These are phyloP conservation scores for Anas flavirostris DNA, from an alignment of 2,797 vertebrate species.

Conservation along the genomic window DNA sequence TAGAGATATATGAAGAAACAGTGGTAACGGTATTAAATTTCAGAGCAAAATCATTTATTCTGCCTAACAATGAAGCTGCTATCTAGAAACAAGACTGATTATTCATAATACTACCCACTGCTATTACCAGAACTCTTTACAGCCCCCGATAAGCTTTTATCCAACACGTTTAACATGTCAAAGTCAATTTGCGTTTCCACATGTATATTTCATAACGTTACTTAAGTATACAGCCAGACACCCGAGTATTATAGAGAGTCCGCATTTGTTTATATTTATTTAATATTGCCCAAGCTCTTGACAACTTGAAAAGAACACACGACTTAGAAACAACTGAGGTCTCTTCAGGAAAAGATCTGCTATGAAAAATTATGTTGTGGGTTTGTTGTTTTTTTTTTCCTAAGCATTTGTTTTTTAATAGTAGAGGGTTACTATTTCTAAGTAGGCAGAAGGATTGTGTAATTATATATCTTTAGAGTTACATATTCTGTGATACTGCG, in stretches of 20 bases:
- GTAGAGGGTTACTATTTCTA: background rate
- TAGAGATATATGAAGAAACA: slow-evolving; percentile 58
- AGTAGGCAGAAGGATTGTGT: background rate
- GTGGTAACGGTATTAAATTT: slow-evolving; percentile 63
- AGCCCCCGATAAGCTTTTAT: slow-evolving; percentile 75
- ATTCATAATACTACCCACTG: slow-evolving; percentile 71
- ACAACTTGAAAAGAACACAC: slow-evolving; percentile 27
- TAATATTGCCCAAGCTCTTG: slow-evolving; percentile 7
- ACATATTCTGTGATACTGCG: background rate
- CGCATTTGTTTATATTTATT: slow-evolving; percentile 50
- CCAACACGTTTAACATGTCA: slow-evolving; percentile 75
- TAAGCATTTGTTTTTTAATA: background rate
- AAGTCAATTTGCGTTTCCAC: slow-evolving; percentile 76
- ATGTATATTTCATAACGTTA: slow-evolving; percentile 63
- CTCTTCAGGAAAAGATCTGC: background rate
- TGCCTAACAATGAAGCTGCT: slow-evolving; percentile 76
- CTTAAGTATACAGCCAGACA: slow-evolving; percentile 58
- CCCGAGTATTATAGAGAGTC: slow-evolving; percentile 7
- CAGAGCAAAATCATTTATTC: slow-evolving; percentile 74
- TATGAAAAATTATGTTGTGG: background rate
- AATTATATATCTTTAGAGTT: background rate
- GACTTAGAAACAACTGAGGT: background rate
- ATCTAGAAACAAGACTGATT: slow-evolving; percentile 79
- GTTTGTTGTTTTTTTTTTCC: background rate
- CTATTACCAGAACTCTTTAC: slow-evolving; percentile 74